A percentile compares a stretch with the other conserved stretches of the same genome.
Conservation (phyloP, 2,113 vertebrate genomes). For the Neomonachus schauinslandi region DNA sequence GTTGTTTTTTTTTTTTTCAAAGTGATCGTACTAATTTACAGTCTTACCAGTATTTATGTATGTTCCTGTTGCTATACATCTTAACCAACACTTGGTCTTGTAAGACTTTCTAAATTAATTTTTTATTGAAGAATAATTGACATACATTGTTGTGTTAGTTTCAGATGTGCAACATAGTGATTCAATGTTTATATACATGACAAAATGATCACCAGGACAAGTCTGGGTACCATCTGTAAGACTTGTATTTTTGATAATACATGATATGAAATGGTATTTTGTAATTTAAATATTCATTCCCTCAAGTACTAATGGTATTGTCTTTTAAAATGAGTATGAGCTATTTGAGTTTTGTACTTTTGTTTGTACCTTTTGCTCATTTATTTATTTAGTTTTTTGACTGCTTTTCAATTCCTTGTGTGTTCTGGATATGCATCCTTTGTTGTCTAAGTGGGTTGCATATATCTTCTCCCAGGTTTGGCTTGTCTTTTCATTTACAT, state of each 20-base stretch:
- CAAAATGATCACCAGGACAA: neutral
- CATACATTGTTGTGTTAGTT: neutral
- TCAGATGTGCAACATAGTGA: neutral
- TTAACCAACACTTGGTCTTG: neutral
- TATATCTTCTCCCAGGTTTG: neutral
- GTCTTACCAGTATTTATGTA: neutral
- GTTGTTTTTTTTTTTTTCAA: neutral
- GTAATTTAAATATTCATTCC: neutral
- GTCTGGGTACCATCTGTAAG: neutral
- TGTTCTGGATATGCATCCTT: neutral
- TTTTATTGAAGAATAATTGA: neutral
- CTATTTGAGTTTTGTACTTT: neutral
- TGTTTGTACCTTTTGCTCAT: neutral
- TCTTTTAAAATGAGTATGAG: neutral
- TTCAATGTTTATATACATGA: neutral
- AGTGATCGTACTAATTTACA: neutral
- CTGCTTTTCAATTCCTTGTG: neutral
- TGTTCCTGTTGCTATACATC: neutral
- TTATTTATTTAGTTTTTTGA: neutral
- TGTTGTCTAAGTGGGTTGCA: neutral
- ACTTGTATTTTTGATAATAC: neutral
- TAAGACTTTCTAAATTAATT: neutral
- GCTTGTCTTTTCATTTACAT: neutral
- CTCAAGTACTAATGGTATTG: neutral
- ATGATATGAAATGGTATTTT: neutral